phyloP scores from a whole-genome alignment of 2,113 vertebrate species.

The Paratilapia polleni region DNA sequence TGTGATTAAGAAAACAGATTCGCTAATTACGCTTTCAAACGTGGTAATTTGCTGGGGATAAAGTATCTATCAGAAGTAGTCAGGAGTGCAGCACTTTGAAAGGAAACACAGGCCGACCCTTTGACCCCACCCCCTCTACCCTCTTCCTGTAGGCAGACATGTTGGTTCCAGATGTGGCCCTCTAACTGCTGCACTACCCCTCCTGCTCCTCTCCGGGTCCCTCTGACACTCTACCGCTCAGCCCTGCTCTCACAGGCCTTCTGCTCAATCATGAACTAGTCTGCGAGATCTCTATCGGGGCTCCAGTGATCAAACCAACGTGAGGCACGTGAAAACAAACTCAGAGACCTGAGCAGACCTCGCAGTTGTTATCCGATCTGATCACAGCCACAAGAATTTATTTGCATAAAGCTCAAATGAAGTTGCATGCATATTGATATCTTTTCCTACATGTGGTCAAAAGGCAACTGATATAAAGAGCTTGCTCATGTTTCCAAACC shows the following conservation, averaged over 20 bases:
- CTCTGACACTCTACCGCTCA: conserved; percentile 54
- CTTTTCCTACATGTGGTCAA: conserved; percentile 55
- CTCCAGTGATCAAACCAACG: conserved; percentile 59
- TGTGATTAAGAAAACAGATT: conserved; percentile 95
- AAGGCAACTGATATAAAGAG: conserved; percentile 56
- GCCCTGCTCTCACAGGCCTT: conserved; percentile 56
- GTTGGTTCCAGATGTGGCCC: conserved; percentile 93
- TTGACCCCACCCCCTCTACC: conserved; percentile 86
- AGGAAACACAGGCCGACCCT: conserved; percentile 89
- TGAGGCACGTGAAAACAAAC: conserved; percentile 68
- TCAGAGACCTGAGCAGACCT: conserved; percentile 54
- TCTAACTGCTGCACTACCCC: conserved; percentile 42
- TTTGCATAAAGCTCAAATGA: conserved; percentile 52
- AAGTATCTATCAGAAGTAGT: conserved; percentile 96
- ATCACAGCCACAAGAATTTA: conserved; percentile 55
- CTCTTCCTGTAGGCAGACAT: conserved; percentile 90
- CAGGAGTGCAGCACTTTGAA: conserved; percentile 86
- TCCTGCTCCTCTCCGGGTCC: conserved; percentile 68
- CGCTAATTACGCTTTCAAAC: conserved; percentile 94
- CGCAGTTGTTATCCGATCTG: conserved; percentile 49
- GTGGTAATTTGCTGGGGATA: conserved; percentile 93
- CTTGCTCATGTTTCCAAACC: conserved; percentile 55
- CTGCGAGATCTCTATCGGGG: conserved; percentile 72
- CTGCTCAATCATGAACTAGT: conserved; percentile 63
- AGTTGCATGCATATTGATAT: conserved; percentile 59